These are phyloP conservation scores for Nannoperca obscura DNA, from an alignment of 2,797 vertebrate genomes.

Conservation along the genomic window DNA sequence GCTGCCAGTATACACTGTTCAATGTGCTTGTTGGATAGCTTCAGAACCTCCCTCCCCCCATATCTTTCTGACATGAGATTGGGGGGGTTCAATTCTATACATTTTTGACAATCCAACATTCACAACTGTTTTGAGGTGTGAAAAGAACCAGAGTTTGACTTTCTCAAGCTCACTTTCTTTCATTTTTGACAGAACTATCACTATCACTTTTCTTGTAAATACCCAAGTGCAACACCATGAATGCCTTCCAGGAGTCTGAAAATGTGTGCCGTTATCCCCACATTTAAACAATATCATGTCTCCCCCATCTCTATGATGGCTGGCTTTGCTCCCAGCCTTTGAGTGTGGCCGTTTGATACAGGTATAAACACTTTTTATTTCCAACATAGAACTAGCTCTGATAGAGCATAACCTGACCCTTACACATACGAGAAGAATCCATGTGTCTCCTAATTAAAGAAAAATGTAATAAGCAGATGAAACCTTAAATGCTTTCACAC, in stretches of 20 bases:
- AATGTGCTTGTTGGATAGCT: constrained; percentile 9
- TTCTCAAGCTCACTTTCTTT: background rate
- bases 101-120: background rate
- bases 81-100: background rate
- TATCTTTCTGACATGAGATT: too few species aligned
- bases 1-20: constrained; percentile 13
- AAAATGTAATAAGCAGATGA: background rate
- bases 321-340: background rate
- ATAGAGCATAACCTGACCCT: background rate
- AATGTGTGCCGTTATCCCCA: background rate
- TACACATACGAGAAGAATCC: background rate
- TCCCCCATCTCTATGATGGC: too few species aligned
- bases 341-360: background rate
- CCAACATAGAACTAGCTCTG: background rate
- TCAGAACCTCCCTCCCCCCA: background rate
- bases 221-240: background rate
- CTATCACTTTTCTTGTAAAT: background rate
- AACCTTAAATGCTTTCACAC: constrained; percentile 28
- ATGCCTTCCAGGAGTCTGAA: background rate
- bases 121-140: background rate
- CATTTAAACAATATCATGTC: background rate
- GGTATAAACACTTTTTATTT: background rate
- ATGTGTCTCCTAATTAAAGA: constrained; percentile 27
- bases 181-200: background rate
- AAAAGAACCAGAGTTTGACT: background rate